Conservation (phyloP, 2,888 invertebrate genomes). For the Melinaea marsaeus region DNA sequence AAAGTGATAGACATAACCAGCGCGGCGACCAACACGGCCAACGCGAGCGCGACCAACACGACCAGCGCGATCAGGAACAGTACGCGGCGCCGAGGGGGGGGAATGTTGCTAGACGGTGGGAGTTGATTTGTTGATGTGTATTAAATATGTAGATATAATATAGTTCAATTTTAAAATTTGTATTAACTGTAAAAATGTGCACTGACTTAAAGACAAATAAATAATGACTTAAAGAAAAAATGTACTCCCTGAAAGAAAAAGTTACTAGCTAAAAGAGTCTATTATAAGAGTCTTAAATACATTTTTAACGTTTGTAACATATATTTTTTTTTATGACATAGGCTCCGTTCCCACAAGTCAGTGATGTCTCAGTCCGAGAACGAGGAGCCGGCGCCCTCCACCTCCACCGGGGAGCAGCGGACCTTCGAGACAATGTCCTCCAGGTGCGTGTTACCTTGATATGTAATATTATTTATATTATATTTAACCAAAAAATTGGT, state of each 20-base stretch:
- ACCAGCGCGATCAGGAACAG: conserved; percentile 19
- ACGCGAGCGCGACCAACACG: too few species aligned
- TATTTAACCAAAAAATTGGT: background rate
- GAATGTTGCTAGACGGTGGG: conserved; percentile 49
- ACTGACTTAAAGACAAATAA: too few species aligned
- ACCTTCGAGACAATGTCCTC: conserved; percentile 62
- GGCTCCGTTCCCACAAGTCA: conserved; percentile 70
- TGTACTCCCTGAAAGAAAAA: too few species aligned
- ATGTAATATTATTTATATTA: background rate
- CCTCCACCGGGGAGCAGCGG: conserved; percentile 57
- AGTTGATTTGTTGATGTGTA: too few species aligned
- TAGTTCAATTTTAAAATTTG: too few species aligned
- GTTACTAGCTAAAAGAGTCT: too few species aligned
- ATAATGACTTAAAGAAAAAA: too few species aligned
- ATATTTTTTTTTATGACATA: conserved; percentile 30
- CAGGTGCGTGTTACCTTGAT: conserved; percentile 42
- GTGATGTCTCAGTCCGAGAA: conserved; percentile 62
- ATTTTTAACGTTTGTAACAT: too few species aligned
- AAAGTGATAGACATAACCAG: background rate
- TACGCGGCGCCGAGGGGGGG: conserved; percentile 37
- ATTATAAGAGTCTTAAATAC: too few species aligned
- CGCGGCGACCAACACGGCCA: too few species aligned
- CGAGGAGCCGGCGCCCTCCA: conserved; percentile 63
- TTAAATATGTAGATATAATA: too few species aligned
- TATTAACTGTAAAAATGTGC: too few species aligned